Base-by-base conservation (phyloP, 2,797 vertebrate species). In the Picus viridis region DNA sequence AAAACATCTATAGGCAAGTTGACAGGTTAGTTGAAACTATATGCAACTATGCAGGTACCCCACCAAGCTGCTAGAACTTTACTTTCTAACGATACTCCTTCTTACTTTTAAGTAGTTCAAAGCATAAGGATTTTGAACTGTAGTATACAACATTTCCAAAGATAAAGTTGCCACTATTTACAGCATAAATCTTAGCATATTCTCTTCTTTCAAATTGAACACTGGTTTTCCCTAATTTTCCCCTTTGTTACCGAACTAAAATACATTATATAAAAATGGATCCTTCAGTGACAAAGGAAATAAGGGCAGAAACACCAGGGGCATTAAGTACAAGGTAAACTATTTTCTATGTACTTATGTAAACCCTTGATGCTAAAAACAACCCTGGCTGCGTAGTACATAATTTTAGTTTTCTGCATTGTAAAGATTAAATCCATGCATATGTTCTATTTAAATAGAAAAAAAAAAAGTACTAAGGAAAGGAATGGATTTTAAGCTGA, bases 401-500 rank as follows among this genome's bases (percentile, higher is more conserved):
- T 81, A 94, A 72, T 54, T 67, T 87, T 89, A 89, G 76, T 63
- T 76, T 78, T 10, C 6, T 51, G 27, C 22, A 41, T 70, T 3
- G 10, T 61, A 76, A 95, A 83, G 70, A 94, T 43, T 86, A 92
- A 93, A 86, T 41, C 61, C 30, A 71, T 16, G 7, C 32, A 73
- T 22, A 19, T n/a, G 13, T 15, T 63, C 77, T n/a, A 71, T 39
- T 79, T 26, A 78, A 74, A 76, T 77, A 16, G 3, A 8, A 15
- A 11, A 27, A 26, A 17, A 12, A 32, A 34, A 24, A 47, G 34
- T 0, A 32, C 53, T 62, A 45, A 24, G 36, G 59, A 14, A 75
- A 14, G 4, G 9, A 65, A 74, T 16, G 18, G 54, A 88, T 78
- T 94, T 87, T 63, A 81, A 87, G 47, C 47, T 85, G 69, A 71